Base-by-base conservation (phyloP, 2,888 invertebrate genomes). In the Endotricha flammealis region DNA sequence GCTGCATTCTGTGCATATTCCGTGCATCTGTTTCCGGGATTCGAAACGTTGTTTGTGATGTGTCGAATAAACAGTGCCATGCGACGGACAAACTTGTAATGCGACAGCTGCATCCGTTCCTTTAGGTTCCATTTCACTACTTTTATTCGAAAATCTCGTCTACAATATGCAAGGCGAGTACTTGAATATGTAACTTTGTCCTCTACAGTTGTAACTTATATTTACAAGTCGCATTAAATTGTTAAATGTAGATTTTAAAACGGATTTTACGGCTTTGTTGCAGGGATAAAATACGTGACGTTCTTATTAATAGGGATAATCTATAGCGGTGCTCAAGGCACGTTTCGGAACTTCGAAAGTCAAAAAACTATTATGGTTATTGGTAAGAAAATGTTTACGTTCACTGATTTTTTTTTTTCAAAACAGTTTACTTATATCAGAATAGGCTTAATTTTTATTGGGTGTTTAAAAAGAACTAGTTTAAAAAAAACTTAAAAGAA, bases 291-390 rank as follows among this genome's bases (percentile, higher is more conserved):
- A 49, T 62, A 64, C 60, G 63, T 66, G 64, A 55, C 58, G 33
- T 42, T 56, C 50, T 41, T 65, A 39, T 51, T 64, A 58, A 49
- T 50, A 24, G 53, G 59, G 41, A 49, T 69, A 42, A 52, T 54
- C 45, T 42, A 69, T 36, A 60, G 55, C 32, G 42, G 51, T 29
- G 54, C 53, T 35, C 59, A 60, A 32, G 69, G 70, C 39, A 73
- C 74, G 31, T 75, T 81, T 50, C 63, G 73, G 39, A 73, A 79
- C 56, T 79, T 71, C 47, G 77, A 78, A 50, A 48, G 69, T 37
- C 54, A 70, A 25, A 83, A 83, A 59, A 64, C 64, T 32, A 61
- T 65, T 29, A 50, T 83, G 36, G 66, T 65, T 43, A 66, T 83
- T 36, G 83, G 85, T 83, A 55, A 76, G 78, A 48, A 25, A 13